Percentiles rank a stretch among this genome's conserved stretches.
Conservation (phyloP, 1,140 invertebrate genomes). For the Pseudomyrmex pallidus region DNA sequence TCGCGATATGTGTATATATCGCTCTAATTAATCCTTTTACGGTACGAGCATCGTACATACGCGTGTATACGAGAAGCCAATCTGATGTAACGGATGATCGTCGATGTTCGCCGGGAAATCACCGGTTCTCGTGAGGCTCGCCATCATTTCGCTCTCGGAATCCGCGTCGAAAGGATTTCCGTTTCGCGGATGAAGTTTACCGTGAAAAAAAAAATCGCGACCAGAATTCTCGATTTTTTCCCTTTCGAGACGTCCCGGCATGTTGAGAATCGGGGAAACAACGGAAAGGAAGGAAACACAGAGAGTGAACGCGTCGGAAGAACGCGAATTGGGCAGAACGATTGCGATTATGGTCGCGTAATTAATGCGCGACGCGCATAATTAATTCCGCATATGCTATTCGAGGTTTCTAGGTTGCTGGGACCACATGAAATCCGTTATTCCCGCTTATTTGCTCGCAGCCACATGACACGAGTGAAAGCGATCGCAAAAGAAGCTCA, state of each 20-base stretch:
- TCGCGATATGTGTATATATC: neutral
- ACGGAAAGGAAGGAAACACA: neutral
- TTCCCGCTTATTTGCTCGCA: constrained; percentile 61
- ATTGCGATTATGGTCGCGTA: constrained; percentile 39
- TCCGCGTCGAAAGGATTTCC: constrained; percentile 43
- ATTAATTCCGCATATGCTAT: constrained; percentile 53
- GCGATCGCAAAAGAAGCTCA: constrained; percentile 68
- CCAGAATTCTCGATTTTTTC: constrained; percentile 50
- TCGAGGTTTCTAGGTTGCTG: constrained; percentile 82
- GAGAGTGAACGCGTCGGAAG: neutral
- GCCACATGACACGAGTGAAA: constrained; percentile 75
- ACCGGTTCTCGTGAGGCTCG: constrained; percentile 25
- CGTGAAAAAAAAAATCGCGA: constrained; percentile 17
- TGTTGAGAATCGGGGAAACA: constrained; percentile 7
- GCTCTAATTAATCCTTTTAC: constrained; percentile 43
- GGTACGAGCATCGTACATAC: neutral
- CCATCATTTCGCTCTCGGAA: constrained; percentile 47
- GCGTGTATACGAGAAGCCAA: constrained; percentile 5
- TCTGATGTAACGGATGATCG: constrained; percentile 44
- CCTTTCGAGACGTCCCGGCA: constrained; percentile 47
- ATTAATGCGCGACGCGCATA: constrained; percentile 38
- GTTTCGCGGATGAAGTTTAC: constrained; percentile 43
- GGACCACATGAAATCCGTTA: constrained; percentile 81
- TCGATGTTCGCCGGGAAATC: constrained; percentile 11
- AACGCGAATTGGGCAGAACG: constrained; percentile 45